Evolutionary conservation across 2,888 invertebrate genomes (phyloP).

Genomic region (Agonopterix alstromeriana): DNA sequence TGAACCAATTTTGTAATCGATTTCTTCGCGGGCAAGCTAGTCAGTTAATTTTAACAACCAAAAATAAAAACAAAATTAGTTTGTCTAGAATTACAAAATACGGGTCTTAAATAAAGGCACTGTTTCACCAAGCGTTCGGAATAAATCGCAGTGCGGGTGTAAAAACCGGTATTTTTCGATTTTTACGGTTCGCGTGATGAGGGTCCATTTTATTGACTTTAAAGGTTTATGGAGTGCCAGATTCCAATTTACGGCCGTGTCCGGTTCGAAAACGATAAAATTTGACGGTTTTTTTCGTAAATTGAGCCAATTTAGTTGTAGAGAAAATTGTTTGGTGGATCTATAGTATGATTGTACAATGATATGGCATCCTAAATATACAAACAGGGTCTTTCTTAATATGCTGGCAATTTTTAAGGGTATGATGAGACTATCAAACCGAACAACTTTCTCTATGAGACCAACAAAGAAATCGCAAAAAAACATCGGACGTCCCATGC

Average conservation of each 20-base stretch:
- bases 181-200: slow-evolving; percentile 48
- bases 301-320: neutral
- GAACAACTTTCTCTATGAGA: no score
- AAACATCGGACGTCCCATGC: no score
- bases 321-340: neutral
- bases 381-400: no score
- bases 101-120: slow-evolving; percentile 9
- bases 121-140: slow-evolving; percentile 11
- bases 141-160: slow-evolving; percentile 16
- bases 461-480: no score
- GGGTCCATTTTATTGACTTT: slow-evolving; percentile 59
- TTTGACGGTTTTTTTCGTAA: slow-evolving; percentile 18
- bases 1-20: no score
- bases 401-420: no score
- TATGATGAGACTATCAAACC: no score
- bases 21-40: no score
- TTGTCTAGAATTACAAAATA: neutral
- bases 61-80: no score
- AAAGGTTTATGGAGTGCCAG: slow-evolving; percentile 55
- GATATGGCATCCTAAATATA: no score
- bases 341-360: no score
- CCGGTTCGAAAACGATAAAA: slow-evolving; percentile 35
- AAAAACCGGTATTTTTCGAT: slow-evolving; percentile 43
- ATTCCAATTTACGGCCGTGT: slow-evolving; percentile 47
- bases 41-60: no score